These are phyloP conservation scores for Hecatera dysodea DNA, from an alignment of 2,888 invertebrate species.

Conservation along the genomic window DNA sequence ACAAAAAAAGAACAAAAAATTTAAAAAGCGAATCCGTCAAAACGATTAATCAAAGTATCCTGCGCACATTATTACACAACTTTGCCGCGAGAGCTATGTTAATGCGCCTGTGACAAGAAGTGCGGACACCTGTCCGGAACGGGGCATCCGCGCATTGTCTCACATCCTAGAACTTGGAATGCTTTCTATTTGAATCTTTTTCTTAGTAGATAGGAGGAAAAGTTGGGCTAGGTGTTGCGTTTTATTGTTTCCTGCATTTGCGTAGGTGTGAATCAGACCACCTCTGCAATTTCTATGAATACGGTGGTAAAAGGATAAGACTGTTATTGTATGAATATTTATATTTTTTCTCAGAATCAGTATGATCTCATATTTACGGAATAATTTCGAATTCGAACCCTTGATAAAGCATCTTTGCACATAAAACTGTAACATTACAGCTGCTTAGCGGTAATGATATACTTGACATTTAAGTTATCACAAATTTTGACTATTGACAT, in stretches of 20 bases:
- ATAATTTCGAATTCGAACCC: neutral
- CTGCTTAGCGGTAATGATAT: neutral
- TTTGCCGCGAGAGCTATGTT: slow-evolving; percentile 70
- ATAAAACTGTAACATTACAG: no score
- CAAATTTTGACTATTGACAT: no score
- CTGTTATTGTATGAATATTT: neutral
- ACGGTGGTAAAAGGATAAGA: neutral
- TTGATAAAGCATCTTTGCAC: neutral
- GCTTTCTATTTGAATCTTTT: slow-evolving; percentile 65
- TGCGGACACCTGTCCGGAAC: slow-evolving; percentile 87
- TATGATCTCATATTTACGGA: neutral
- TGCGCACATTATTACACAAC: slow-evolving; percentile 61
- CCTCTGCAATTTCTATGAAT: neutral
- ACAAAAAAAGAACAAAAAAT: slow-evolving; percentile 18
- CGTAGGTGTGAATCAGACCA: slow-evolving; percentile 21
- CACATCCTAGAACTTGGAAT: slow-evolving; percentile 77
- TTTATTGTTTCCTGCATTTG: slow-evolving; percentile 56
- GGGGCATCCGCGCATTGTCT: slow-evolving; percentile 87
- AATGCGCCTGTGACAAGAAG: slow-evolving; percentile 67
- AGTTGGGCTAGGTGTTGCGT: slow-evolving; percentile 25
- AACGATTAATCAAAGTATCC: slow-evolving; percentile 72
- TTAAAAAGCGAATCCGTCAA: slow-evolving; percentile 42
- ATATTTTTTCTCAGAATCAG: neutral
- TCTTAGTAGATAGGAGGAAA: slow-evolving; percentile 62
- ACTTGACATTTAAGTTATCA: no score